phyloP scores from a whole-genome alignment of 2,113 vertebrate species.

The Martes martes region DNA sequence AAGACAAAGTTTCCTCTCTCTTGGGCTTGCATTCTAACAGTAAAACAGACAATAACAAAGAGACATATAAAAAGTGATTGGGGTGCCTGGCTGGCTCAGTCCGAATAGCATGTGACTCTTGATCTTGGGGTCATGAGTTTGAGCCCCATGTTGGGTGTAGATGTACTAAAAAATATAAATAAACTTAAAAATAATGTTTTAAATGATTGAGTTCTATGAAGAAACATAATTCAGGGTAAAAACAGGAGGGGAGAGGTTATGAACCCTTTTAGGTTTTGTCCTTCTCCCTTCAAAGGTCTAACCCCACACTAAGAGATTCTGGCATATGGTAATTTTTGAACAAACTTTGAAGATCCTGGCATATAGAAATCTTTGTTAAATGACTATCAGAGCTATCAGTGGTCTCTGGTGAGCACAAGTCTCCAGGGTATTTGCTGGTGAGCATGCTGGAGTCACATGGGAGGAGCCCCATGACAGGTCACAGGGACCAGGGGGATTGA shows the following conservation, averaged over 20 bases:
- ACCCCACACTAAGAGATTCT: background rate
- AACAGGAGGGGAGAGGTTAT: background rate
- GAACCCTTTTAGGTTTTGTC: background rate
- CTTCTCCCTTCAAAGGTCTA: background rate
- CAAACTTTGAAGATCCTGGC: background rate
- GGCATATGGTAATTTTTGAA: background rate
- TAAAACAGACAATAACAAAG: background rate
- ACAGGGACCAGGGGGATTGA: background rate
- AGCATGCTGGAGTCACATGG: background rate
- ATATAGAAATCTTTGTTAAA: background rate
- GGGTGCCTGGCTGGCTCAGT: background rate
- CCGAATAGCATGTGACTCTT: background rate
- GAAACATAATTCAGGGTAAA: slow-evolving; percentile 1
- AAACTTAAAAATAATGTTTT: background rate
- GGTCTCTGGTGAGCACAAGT: background rate
- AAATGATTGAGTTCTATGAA: background rate
- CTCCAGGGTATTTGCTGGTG: background rate
- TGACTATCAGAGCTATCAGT: background rate
- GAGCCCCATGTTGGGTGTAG: background rate
- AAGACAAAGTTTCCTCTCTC: background rate
- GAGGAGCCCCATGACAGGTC: background rate
- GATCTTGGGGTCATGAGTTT: background rate
- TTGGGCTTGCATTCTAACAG: background rate
- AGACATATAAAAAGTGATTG: background rate
- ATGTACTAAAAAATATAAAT: background rate